Evolutionary conservation across 2,888 invertebrate species (phyloP), one percentile per base, ranked within the genome.

Genomic region (Seladonia tumulorum): DNA sequence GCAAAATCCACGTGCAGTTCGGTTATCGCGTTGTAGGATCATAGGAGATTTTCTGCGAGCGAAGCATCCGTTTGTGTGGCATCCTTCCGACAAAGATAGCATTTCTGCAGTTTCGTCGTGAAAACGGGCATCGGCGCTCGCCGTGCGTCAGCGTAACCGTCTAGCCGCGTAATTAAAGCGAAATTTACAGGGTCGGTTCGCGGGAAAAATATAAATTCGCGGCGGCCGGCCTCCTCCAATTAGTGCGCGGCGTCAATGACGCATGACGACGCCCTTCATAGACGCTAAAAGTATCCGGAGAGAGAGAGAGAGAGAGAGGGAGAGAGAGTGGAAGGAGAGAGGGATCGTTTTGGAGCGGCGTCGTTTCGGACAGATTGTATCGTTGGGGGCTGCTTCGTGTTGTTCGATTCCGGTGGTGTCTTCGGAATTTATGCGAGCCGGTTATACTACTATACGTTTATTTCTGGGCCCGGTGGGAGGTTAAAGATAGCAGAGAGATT

Each of bases 221-320:
- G 80, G 78, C 75, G 79, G 22, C 76, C 75, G 66, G 84, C 76
- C 82, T 88, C 87, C 87, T 80, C 87, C 82, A 82, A 88, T 88
- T 88, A 87, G 85, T 82, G 86, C 45, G 81, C 82, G 79, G 68
- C 83, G 83, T 86, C 86, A 80, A 78, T 81, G 90, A 90, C 88
- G 91, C 92, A 85, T 80, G 90, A 86, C 81, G 90, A 85, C 81
- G 85, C 86, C 85, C 78, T 86, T 86, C 86, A 79, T 84, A 80
- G 81, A 76, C 85, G 81, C 86, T 81, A 85, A 86, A 86, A 81
- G 78, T 76, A 74, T 78, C 70, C 84, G 22, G 18, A 53, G 53
- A 22, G 53, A 10, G 57, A 10, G n/a, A 57, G n/a, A 57, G 57
- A 2, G 45, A 12, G 45, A 45, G 45, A 45, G 45, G 1, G 12